Conservation (phyloP, 2,888 invertebrate genomes). For the Norana najaformis region DNA sequence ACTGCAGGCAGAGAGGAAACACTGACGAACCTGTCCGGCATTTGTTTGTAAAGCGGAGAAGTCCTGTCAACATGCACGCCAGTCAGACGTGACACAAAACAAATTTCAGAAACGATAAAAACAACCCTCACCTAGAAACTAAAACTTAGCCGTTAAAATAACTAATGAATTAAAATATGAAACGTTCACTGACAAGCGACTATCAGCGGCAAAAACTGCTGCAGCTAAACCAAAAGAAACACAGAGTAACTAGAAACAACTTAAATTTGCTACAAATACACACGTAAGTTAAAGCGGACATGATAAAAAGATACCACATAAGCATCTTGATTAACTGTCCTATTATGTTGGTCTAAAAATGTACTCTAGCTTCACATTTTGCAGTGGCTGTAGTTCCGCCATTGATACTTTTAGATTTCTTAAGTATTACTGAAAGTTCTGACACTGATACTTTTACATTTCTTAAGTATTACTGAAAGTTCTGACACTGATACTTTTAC, state of each 20-base stretch:
- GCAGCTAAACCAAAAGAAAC: neutral
- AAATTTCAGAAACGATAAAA: neutral
- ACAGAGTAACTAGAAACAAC: neutral
- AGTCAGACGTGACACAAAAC: neutral
- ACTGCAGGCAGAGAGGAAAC: constrained; percentile 9
- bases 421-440: too few species aligned
- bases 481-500: too few species aligned
- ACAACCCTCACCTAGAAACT: neutral
- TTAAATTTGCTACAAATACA: neutral
- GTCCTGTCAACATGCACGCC: constrained; percentile 17
- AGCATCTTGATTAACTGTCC: neutral
- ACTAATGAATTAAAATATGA: neutral
- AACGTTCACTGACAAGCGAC: neutral
- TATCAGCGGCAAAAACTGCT: neutral
- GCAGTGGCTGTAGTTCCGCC: too few species aligned
- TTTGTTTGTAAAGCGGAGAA: neutral
- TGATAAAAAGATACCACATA: neutral
- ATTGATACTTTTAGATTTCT: too few species aligned
- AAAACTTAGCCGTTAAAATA: neutral
- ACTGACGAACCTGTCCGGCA: constrained; percentile 19
- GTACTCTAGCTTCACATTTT: too few species aligned
- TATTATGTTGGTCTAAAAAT: too few species aligned
- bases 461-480: too few species aligned
- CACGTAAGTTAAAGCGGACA: neutral
- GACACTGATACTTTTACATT: too few species aligned